Evolutionary conservation across 2,113 vertebrate species (phyloP).

Genomic region (Gnathonemus echidnorhynchus): DNA sequence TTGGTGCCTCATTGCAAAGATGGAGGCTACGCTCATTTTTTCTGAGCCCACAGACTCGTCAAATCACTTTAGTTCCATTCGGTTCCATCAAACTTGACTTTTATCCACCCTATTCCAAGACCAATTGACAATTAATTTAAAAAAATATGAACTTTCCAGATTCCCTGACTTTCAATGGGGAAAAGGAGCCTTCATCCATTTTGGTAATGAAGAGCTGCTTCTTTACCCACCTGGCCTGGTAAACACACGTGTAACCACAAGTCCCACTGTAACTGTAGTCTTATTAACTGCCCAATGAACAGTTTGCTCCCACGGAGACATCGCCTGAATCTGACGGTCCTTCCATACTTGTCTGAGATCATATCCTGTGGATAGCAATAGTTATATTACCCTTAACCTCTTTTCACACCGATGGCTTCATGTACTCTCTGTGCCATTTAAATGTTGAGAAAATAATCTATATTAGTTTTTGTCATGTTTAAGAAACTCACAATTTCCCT

Average conservation of each 20-base stretch:
- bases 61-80: slow-evolving; percentile 15
- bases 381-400: slow-evolving; percentile 35
- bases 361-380: slow-evolving; percentile 20
- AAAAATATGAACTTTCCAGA: slow-evolving; percentile 37
- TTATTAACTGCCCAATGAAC: slow-evolving; percentile 17
- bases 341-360: slow-evolving; percentile 29
- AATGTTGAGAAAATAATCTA: slow-evolving; percentile 54
- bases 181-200: not conserved
- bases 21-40: slow-evolving; percentile 59
- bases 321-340: slow-evolving; percentile 36
- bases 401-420: slow-evolving; percentile 39
- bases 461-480: slow-evolving; percentile 59
- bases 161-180: slow-evolving; percentile 20
- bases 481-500: slow-evolving; percentile 68
- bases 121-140: slow-evolving; percentile 54
- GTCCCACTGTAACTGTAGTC: not conserved
- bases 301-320: slow-evolving; percentile 35
- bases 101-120: slow-evolving; percentile 40
- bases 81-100: slow-evolving; percentile 31
- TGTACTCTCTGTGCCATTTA: slow-evolving; percentile 54
- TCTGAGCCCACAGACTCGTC: slow-evolving; percentile 57
- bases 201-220: not conserved
- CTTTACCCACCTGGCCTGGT: not conserved
- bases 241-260: not conserved
- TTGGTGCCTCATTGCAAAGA: slow-evolving; percentile 57